Evolutionary conservation across 2,113 vertebrate genomes (phyloP), one percentile per base, ranked within the genome.

Genomic region (Glaucomys volans): DNA sequence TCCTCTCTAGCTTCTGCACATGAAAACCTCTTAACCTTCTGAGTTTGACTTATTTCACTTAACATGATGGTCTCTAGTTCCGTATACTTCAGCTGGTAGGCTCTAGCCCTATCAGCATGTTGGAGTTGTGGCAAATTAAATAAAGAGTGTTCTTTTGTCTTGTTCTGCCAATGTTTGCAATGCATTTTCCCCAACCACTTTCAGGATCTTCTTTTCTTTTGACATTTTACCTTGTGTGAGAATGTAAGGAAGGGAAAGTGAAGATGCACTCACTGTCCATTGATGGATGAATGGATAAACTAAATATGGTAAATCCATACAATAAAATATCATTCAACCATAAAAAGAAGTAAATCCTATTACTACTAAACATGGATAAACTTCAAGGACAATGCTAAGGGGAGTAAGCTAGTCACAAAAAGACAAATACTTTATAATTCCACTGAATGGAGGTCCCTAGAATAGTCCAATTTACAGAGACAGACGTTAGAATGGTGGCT

Each of bases 51-150:
- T 54, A 54, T 17, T 54, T 54, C 52, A 54, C 52, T 54, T 54
- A 54, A 54, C 52, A 54, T 10, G 17, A 54, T 54, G 14, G 14
- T 54, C 52, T 54, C 52, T 54, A 16, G 17, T 54, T 54, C 52
- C 17, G 17, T 81, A 59, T 35, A 59, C 30, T 86, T 95, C 18
- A 76, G 16, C 74, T 93, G 14, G 18, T 47, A 7, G 2, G 24
- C 59, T 82, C 20, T 24, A 57, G 18, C 20, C 87, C 50, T 13
- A 9, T 95, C 30, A 52, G 59, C 35, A 86, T 67, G 11, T 20
- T 95, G 54, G 37, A 77, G 93, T 89, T 42, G 72, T 52, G 32
- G 54, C 42, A 40, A 94, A 52, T 82, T 72, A 86, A 75, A 89
- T n/a, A 91, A 81, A 93, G 62, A 71, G 37, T n/a, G 5, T 50